A percentile compares a stretch with the other conserved stretches of the same genome.
phyloP scores from a whole-genome alignment of 2,113 vertebrate genomes.

The Notarius quadriscutis region DNA sequence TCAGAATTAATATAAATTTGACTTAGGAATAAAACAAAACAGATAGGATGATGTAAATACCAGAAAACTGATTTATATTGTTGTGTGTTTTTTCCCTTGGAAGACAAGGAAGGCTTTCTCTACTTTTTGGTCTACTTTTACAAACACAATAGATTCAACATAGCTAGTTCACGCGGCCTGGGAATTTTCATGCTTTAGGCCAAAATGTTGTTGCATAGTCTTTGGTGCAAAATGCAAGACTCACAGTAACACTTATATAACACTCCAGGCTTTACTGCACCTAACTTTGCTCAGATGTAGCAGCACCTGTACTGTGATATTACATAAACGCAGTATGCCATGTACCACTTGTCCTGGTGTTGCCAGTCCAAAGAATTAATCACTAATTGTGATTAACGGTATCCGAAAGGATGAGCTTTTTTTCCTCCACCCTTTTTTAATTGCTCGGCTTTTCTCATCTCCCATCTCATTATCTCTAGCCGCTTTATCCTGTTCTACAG shows the following conservation, averaged over 20 bases:
- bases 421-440: background rate
- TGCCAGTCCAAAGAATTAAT: background rate
- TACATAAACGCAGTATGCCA: background rate
- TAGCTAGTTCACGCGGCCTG: background rate
- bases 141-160: background rate
- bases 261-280: background rate
- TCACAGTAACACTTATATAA: constrained; percentile 18
- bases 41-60: no score
- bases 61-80: no score
- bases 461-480: no score
- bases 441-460: background rate
- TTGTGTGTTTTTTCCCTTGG: no score
- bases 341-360: background rate
- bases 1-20: no score
- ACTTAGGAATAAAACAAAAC: no score
- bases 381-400: background rate
- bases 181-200: background rate
- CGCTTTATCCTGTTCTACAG: no score
- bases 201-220: background rate
- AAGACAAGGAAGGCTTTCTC: no score
- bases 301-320: constrained; percentile 21
- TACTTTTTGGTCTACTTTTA: no score
- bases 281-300: constrained; percentile 2
- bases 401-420: background rate
- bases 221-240: constrained; percentile 10